Evolutionary conservation across 2,888 invertebrate genomes (phyloP), one percentile per base, ranked within the genome.

Genomic region (Crocallis elinguaria): DNA sequence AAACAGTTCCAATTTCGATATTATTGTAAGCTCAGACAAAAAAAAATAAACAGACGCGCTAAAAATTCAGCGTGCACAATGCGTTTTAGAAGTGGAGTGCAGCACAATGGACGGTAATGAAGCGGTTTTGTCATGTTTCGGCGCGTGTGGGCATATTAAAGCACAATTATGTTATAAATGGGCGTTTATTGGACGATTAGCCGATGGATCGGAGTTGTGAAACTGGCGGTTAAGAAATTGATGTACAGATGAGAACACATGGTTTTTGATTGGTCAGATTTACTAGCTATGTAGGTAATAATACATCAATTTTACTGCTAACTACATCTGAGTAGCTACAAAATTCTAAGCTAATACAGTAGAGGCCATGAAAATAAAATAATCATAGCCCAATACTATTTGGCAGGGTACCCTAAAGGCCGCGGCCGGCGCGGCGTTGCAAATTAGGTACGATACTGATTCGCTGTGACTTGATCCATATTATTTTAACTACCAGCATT

Each of bases 161-260:
- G 75, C 63, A 78, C 87, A 84, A 89, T 88, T 89, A 89, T 76
- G 81, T 76, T 79, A 77, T 83, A 85, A 86, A 88, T 82, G 79
- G 82, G 67, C 82, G 81, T 79, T 88, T 86, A 86, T 84, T 75
- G 82, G 74, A 73, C 87, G 81, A 88, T 89, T 88, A 87, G 82
- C 68, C 25, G 46, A 46, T 21, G 45, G 35, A 44, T 29, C 49
- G 57, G 71, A 58, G 66, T 61, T 67, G 66, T 64, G 79, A 78
- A 79, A 80, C 71, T 71, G 60, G 61, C 62, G 54, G 71, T 74
- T 69, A 64, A 67, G 64, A 69, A 74, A 64, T 64, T 64, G 45
- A 49, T 49, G 50, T 48, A 55, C 51, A 41, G 53, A 45, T 46
- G 27, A 48, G 48, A 59, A n/a, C n/a, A n/a, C n/a, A n/a, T n/a